These are phyloP conservation scores for Petrophora chlorosata DNA, from an alignment of 2,888 invertebrate species.

Conservation along the genomic window DNA sequence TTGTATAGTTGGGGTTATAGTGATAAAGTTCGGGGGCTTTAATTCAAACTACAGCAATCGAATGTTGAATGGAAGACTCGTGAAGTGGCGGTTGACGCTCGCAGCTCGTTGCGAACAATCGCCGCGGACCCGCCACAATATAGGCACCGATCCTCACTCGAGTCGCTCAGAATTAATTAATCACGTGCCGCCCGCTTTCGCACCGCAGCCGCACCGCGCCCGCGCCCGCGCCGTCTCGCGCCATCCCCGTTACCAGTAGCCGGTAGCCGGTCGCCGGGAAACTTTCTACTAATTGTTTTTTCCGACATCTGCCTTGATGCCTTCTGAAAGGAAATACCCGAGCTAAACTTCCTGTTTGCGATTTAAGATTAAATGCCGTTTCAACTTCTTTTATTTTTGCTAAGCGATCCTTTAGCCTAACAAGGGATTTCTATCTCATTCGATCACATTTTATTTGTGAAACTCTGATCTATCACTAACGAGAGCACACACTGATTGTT, in stretches of 20 bases:
- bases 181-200: slow-evolving; percentile 5
- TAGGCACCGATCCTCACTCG: slow-evolving; percentile 26
- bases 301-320: slow-evolving; percentile 48
- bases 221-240: neutral
- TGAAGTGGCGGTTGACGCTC: slow-evolving; percentile 20
- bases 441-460: neutral
- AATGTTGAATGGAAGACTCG: slow-evolving; percentile 39
- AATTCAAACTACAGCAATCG: slow-evolving; percentile 24
- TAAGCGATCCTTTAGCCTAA: slow-evolving; percentile 13
- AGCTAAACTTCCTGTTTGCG: slow-evolving; percentile 46
- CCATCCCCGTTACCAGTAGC: neutral
- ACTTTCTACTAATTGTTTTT: slow-evolving; percentile 58
- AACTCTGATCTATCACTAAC: too few species aligned
- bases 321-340: slow-evolving; percentile 49
- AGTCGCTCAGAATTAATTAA: slow-evolving; percentile 48
- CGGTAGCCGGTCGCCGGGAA: slow-evolving; percentile 28
- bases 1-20: neutral
- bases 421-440: slow-evolving; percentile 22
- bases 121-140: slow-evolving; percentile 34
- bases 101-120: slow-evolving; percentile 45
- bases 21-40: neutral
- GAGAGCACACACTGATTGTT: too few species aligned
- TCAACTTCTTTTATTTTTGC: slow-evolving; percentile 27
- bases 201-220: slow-evolving; percentile 1
- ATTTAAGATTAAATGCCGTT: slow-evolving; percentile 41